Evolutionary conservation across 2,113 vertebrate genomes (phyloP), one percentile per base, ranked within the genome.

Genomic region (Seriola rivoliana): DNA sequence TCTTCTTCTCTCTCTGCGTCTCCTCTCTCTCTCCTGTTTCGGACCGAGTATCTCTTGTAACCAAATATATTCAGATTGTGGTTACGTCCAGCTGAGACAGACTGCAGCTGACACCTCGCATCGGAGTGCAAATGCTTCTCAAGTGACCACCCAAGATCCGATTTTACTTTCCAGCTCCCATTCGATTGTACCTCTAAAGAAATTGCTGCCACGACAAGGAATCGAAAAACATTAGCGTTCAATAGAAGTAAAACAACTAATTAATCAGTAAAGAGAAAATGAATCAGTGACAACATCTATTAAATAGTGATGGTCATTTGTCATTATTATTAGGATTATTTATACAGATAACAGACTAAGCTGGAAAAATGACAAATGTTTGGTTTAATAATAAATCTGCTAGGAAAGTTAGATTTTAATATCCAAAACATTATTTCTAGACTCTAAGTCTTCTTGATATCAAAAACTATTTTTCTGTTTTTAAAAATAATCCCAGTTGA

Each of bases 31-130:
- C 19, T 29, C 36, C 36, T 8, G 38, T 8, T 5, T 38, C 38
- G 38, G 8, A 42, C 7, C 40, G 2, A 42, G 52, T 44, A 13
- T 75, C 69, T 78, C 64, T 36, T 14, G 50, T 68, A 71, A 78
- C 44, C 34, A 44, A 71, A 76, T 50, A 82, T 55, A 83, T 78
- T 78, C 64, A 85, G 71, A 60, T 9, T 38, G 29, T 54, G 52
- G 23, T 60, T 19, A 38, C 4, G 8, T 8, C 21, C 8, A 54
- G 44, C 66, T 80, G 38, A 70, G 64, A 55, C 72, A 3, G 44
- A 44, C 63, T 16, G 58, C 67, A 40, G 54, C 8, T 46, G 25
- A 52, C 38, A 54, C 52, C 63, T 44, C n/a, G 40, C 46, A 40
- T 73, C 57, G 36, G 52, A 68, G 42, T 8, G 21, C 32, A 64